These are phyloP conservation scores for Arbacia lixula DNA, from an alignment of 53 echinoderm and acorn worm genomes.

Conservation along the genomic window DNA sequence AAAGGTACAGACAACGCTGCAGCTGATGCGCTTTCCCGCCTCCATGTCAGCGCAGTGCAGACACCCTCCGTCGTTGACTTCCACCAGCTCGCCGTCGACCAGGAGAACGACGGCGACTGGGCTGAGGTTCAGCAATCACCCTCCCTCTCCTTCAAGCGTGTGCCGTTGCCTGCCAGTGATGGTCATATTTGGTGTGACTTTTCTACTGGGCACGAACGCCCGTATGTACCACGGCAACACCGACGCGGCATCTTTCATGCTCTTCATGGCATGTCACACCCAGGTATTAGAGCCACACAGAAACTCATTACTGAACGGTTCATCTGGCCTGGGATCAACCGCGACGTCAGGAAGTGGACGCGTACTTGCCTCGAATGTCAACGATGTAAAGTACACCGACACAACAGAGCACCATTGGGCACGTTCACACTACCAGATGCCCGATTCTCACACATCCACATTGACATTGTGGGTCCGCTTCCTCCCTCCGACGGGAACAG, in stretches of 20 bases:
- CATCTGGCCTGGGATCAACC: conserved; percentile 71
- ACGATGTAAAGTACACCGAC: conserved; percentile 54
- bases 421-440: conserved; percentile 55
- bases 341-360: conserved; percentile 69
- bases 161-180: conserved; percentile 17
- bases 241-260: conserved; percentile 27
- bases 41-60: conserved; percentile 4
- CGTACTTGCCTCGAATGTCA: conserved; percentile 66
- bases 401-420: conserved; percentile 51
- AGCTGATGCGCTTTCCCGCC: conserved; percentile 52
- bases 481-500: conserved; percentile 54
- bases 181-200: conserved; percentile 60
- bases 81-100: conserved; percentile 13
- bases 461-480: conserved; percentile 63
- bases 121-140: conserved; percentile 18
- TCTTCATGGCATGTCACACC: conserved; percentile 72
- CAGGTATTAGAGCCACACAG: conserved; percentile 66
- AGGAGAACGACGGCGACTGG: conserved; percentile 22
- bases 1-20: conserved; percentile 38
- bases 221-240: not conserved
- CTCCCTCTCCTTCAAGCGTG: conserved; percentile 22
- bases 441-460: conserved; percentile 61
- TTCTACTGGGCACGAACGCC: conserved; percentile 35
- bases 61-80: conserved; percentile 33
- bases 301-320: conserved; percentile 58